phyloP scores from a whole-genome alignment of 1,140 invertebrate species.

The Aphelinus certus region DNA sequence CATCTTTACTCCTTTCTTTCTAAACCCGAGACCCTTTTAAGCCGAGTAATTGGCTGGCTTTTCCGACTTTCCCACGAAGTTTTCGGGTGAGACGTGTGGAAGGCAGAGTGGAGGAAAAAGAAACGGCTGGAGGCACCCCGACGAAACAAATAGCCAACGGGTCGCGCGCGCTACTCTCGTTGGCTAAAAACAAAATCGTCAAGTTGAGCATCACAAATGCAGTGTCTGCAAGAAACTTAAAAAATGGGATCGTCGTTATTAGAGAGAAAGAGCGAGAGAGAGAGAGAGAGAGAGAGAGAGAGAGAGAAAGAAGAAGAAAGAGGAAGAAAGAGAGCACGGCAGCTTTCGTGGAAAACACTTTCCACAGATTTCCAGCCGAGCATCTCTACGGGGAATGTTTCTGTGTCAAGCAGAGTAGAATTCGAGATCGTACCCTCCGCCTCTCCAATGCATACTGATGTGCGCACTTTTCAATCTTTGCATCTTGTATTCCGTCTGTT shows the following conservation, averaged over 20 bases:
- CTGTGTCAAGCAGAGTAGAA: no score
- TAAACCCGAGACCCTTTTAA: conserved; percentile 24
- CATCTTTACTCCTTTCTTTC: neutral
- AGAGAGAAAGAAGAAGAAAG: no score
- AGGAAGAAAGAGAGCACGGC: no score
- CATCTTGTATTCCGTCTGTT: no score
- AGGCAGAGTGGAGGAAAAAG: neutral
- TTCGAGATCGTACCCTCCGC: no score
- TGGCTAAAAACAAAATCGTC: neutral
- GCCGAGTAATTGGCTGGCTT: conserved; percentile 27
- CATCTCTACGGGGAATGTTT: no score
- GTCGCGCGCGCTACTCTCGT: neutral
- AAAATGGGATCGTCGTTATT: neutral
- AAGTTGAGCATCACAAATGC: neutral
- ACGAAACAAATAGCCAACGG: conserved; percentile 14
- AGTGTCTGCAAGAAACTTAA: conserved; percentile 12
- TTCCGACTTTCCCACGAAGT: conserved; percentile 15
- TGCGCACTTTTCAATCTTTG: no score
- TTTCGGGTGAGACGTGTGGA: neutral
- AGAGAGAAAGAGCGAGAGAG: no score
- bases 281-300: no score
- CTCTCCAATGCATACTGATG: no score
- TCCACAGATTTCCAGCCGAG: no score
- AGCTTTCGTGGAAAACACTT: no score
- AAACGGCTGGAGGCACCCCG: neutral